Evolutionary conservation across 1,140 invertebrate species (phyloP), one percentile per base, ranked within the genome.

Genomic region (Ridgeia piscesae): DNA sequence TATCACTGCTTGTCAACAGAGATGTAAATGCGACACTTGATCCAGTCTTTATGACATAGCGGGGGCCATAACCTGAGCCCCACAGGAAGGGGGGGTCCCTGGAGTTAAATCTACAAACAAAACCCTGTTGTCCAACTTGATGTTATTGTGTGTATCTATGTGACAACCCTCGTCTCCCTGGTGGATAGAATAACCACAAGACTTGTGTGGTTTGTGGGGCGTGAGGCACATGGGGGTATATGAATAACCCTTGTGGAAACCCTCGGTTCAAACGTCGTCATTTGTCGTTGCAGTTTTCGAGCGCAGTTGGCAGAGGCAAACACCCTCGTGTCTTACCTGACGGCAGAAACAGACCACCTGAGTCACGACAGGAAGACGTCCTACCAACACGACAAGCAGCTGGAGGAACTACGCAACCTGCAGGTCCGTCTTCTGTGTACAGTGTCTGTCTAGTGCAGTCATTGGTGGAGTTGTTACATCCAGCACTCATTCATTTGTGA

Each of bases 401-500:
- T 98, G 91, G 97, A 98, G 95, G 97, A 98, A 94, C 95, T 98
- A 89, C 94, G 97, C 91, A 97, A 97, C 94, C 95, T 97, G 77
- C 97, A 98, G 95, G 97, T 94, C 97, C 94, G 89, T 34, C 0
- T 77, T 21, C 11, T 77, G 0, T 21, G 58, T 21, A 21, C 27
- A 77, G 17, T 77, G 58, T 77, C 17, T 77, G 58, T 77, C 17
- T 31, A 50, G 58, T 42, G 42, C 11, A 4, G 4, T 42, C 42
- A 11, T 42, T 42, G n/a, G n/a, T n/a, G n/a, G n/a, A n/a, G n/a
- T n/a, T n/a, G n/a, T n/a, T n/a, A n/a, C n/a, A n/a, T n/a, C n/a
- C n/a, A n/a, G n/a, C n/a, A n/a, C n/a, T 77, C 58, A 77, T 77
- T 77, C 42, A 42, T 42, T 11, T 42, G 42, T 42, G 4, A 6